phyloP scores from a whole-genome alignment of 2,113 vertebrate genomes.

The Grallaria varia region DNA sequence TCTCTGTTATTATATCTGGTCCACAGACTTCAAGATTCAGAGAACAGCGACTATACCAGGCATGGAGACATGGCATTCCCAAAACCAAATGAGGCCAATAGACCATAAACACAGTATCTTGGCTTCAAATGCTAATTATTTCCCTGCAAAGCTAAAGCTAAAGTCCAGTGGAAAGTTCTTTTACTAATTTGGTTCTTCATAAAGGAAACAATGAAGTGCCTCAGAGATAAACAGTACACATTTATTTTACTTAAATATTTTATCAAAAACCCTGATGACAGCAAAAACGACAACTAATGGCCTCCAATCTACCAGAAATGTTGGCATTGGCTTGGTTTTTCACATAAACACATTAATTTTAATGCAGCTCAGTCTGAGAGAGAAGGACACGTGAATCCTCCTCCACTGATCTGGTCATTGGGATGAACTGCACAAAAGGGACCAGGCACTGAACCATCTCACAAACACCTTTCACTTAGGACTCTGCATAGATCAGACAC shows the following conservation, averaged over 20 bases:
- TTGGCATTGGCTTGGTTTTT: neutral
- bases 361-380: neutral
- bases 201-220: neutral
- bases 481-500: neutral
- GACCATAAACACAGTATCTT: neutral
- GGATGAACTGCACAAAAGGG: neutral
- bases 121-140: slow-evolving; percentile 7
- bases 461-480: neutral
- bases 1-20: neutral
- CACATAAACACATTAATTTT: neutral
- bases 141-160: neutral
- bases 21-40: neutral
- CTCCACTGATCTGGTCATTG: neutral
- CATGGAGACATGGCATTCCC: neutral
- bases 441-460: neutral
- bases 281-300: neutral
- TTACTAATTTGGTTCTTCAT: neutral
- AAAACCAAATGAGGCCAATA: neutral
- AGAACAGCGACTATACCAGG: neutral
- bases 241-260: neutral
- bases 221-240: neutral
- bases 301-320: neutral
- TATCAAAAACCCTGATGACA: neutral
- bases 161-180: neutral
- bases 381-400: neutral